These are phyloP conservation scores for Acinonyx jubatus DNA, from an alignment of 2,113 vertebrate species.

Conservation along the genomic window DNA sequence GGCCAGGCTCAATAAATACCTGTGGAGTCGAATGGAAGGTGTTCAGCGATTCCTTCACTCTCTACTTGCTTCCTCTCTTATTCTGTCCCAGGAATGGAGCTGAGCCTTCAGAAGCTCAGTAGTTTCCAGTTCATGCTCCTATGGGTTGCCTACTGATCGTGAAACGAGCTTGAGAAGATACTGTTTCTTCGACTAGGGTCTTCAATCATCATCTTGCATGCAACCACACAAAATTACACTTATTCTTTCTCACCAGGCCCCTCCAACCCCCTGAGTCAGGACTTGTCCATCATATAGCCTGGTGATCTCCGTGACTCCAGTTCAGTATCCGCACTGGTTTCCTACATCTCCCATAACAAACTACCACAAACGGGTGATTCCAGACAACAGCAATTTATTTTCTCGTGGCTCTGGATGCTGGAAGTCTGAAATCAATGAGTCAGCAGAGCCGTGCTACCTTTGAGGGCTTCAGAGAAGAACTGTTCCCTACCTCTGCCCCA, in stretches of 20 bases:
- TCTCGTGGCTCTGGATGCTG: not conserved
- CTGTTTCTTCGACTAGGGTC: not conserved
- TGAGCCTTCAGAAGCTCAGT: not conserved
- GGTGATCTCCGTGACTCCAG: not conserved
- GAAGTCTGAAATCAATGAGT: not conserved
- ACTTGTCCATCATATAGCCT: not conserved
- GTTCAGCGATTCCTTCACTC: not conserved
- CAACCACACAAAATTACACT: not conserved
- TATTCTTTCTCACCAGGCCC: not conserved
- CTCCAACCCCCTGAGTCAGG: not conserved
- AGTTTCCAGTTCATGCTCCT: not conserved
- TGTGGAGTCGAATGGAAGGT: not conserved
- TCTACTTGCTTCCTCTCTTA: not conserved
- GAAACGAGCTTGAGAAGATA: not conserved
- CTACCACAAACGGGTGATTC: not conserved
- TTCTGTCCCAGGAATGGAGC: not conserved
- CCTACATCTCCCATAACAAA: not conserved
- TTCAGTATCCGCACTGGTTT: not conserved
- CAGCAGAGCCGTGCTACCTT: not conserved
- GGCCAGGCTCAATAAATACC: not conserved
- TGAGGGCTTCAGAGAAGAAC: not conserved
- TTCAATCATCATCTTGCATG: not conserved
- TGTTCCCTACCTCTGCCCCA: accelerated
- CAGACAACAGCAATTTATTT: not conserved
- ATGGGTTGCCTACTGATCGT: not conserved